Evolutionary conservation across 1,140 invertebrate genomes (phyloP).

Genomic region (Hetaerina americana): DNA sequence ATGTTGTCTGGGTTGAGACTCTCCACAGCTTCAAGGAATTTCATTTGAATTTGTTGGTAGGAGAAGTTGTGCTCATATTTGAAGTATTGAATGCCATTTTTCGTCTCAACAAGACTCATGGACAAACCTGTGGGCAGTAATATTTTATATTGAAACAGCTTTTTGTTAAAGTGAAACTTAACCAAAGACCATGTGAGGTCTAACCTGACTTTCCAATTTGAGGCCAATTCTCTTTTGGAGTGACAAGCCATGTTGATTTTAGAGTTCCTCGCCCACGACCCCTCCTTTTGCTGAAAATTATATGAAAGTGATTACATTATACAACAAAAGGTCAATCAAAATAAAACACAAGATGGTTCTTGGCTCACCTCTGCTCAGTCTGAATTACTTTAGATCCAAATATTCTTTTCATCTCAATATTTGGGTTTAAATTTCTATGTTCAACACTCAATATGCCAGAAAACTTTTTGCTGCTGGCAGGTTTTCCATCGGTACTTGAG

Average conservation of each 20-base stretch:
- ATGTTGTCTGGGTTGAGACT: constrained; percentile 69
- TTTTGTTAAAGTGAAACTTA: not conserved
- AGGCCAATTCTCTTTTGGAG: constrained; percentile 51
- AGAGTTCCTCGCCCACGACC: constrained; percentile 36
- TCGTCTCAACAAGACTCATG: constrained; percentile 49
- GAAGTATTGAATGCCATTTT: constrained; percentile 48
- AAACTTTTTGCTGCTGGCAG: constrained; percentile 29
- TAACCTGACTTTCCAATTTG: constrained; percentile 45
- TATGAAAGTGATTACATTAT: constrained; percentile 2
- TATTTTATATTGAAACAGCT: constrained; percentile 4
- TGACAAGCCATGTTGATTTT: constrained; percentile 51
- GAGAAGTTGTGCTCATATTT: constrained; percentile 62
- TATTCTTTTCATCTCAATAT: constrained; percentile 70
- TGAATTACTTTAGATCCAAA: constrained; percentile 72
- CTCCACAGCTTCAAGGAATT: constrained; percentile 65
- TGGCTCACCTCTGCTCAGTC: constrained; percentile 43
- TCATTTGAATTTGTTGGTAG: constrained; percentile 61
- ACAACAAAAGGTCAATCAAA: constrained; percentile 4
- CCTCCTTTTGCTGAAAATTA: constrained; percentile 37
- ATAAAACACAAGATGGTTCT: not conserved
- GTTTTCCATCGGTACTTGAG: constrained; percentile 18
- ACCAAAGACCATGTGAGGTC: not conserved
- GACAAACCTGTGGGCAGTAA: constrained; percentile 39
- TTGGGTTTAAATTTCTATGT: constrained; percentile 62
- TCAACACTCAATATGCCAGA: constrained; percentile 38